Evolutionary conservation across 2,888 invertebrate genomes (phyloP).

Genomic region (Rhogogaster chlorosoma): DNA sequence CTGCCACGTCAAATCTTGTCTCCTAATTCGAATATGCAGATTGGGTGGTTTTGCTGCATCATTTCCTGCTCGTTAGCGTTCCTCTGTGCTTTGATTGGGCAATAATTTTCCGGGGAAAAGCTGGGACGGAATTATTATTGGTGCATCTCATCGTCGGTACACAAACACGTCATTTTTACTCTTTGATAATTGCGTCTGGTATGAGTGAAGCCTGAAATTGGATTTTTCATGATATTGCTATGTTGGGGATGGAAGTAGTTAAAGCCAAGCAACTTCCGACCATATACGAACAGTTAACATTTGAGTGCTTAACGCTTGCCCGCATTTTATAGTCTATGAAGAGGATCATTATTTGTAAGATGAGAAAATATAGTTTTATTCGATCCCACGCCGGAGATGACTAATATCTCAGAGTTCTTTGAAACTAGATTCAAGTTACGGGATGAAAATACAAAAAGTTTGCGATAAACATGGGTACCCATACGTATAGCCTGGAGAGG

Average conservation of each 20-base stretch:
- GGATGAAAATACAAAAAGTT: not conserved
- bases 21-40: not conserved
- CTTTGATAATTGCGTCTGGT: not conserved
- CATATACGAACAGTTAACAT: constrained; percentile 1
- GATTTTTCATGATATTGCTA: not conserved
- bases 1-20: constrained; percentile 13
- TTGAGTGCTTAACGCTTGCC: constrained; percentile 25
- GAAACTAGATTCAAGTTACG: not conserved
- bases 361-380: constrained; percentile 24
- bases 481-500: not conserved
- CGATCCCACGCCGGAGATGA: not conserved
- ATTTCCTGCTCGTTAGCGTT: not conserved
- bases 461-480: not conserved
- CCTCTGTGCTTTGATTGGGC: not conserved
- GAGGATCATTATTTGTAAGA: constrained; percentile 28
- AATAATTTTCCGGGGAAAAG: not conserved
- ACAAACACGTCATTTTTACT: not conserved
- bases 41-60: not conserved
- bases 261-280: constrained; percentile 16
- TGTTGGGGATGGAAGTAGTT: not conserved
- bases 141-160: not conserved
- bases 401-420: not conserved
- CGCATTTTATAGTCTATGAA: constrained; percentile 15
- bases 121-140: not conserved
- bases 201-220: not conserved